A percentile compares a stretch with the other conserved stretches of the same genome.
phyloP scores from a whole-genome alignment of 1,140 invertebrate genomes.

The Cherax quadricarinatus region DNA sequence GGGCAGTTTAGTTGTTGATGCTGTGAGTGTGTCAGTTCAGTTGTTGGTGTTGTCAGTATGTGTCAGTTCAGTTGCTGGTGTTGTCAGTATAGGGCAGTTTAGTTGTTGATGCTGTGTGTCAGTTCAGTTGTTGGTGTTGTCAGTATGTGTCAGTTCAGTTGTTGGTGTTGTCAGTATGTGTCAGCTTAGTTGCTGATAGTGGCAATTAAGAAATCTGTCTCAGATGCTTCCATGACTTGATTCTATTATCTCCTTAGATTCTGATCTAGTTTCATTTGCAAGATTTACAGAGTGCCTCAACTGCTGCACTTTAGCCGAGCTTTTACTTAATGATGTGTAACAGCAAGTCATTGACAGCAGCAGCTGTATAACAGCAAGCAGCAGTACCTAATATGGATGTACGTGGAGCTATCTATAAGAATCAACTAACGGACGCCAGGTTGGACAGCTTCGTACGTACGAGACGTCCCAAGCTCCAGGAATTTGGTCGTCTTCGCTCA shows the following conservation, averaged over 20 bases:
- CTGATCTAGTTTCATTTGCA: too few relatives aligned
- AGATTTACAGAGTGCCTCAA: background rate
- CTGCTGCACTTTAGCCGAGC: background rate
- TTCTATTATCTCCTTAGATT: background rate
- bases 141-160: too few relatives aligned
- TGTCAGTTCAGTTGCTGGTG: too few relatives aligned
- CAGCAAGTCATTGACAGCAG: background rate
- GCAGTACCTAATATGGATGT: background rate
- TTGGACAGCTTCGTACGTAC: background rate
- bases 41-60: too few relatives aligned
- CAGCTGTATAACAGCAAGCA: background rate
- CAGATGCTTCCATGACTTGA: background rate
- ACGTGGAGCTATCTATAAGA: background rate
- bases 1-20: too few relatives aligned
- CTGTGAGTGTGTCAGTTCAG: too few relatives aligned
- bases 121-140: too few relatives aligned
- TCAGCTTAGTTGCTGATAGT: background rate
- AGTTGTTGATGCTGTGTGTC: too few relatives aligned
- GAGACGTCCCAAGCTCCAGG: background rate
- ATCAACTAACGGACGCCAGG: background rate
- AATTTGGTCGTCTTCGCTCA: background rate
- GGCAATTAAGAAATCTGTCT: background rate
- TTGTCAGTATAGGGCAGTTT: too few relatives aligned
- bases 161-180: background rate
- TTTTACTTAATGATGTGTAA: background rate